A percentile compares a stretch with the other conserved stretches of the same genome.
Conservation (phyloP, 2,888 invertebrate genomes). For the Norana najaformis region DNA sequence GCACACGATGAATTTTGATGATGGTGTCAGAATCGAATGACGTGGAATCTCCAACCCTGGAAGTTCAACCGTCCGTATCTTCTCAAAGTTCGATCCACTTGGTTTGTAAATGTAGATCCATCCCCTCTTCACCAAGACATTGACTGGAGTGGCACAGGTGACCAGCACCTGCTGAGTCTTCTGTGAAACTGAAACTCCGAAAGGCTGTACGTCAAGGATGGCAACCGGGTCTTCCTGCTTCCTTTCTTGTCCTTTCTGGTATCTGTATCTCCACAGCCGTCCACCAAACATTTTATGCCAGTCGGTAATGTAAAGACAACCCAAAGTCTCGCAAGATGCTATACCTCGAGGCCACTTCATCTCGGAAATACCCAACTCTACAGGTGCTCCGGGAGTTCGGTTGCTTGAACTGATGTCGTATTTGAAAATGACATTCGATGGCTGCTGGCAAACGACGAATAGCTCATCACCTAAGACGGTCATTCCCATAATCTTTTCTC, state of each 20-base stretch:
- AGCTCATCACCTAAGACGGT: background rate
- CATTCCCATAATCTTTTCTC: background rate
- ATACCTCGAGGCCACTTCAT: background rate
- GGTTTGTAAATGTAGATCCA: constrained; percentile 8
- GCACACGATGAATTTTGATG: background rate
- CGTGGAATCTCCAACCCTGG: background rate
- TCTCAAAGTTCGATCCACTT: background rate
- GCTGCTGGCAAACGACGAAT: background rate
- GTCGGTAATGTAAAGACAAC: constrained; percentile 2
- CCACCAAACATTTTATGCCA: background rate
- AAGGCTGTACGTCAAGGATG: background rate
- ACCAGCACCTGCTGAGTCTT: background rate
- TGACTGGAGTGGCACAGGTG: constrained; percentile 8
- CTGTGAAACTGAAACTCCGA: constrained; percentile 15
- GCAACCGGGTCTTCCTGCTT: background rate
- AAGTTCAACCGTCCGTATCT: background rate
- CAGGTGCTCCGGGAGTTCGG: background rate
- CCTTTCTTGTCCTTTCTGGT: background rate
- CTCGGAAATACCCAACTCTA: background rate
- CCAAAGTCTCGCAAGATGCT: background rate
- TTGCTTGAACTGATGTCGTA: background rate
- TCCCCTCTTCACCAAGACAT: background rate
- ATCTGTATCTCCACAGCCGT: constrained; percentile 16
- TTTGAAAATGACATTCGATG: background rate
- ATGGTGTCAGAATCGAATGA: background rate